Base-by-base conservation (phyloP, 2,797 vertebrate species). In the Steatocranus sp. region DNA sequence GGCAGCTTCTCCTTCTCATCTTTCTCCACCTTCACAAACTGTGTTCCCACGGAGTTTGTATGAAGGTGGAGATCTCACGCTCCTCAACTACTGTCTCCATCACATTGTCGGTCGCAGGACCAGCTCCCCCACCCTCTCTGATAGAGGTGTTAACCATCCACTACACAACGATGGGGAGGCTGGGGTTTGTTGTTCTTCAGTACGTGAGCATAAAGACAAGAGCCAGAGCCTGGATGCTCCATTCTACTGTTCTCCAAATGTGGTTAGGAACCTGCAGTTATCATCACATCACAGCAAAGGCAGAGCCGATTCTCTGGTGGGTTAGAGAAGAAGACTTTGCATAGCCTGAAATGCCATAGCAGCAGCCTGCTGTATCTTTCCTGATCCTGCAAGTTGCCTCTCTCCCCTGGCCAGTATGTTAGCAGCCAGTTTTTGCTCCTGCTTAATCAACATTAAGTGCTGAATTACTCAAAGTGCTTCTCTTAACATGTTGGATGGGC, bases 81-180 rank as follows among this genome's bases (percentile, higher is more conserved):
- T 95, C 76, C 95, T 97, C 15, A 83, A 96, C 89, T 94, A 88
- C 76, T 95, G 94, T 83, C 94, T 97, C 77, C 92, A 94, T 87
- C 94, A 94, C 80, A 96, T 95, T 41, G 87, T 96, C 79, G 82
- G 81, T 75, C 94, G 89, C 63, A 93, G 93, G 63, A 95, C 92
- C 75, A 95, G 93, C 85, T 95, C 93, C 27, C 94, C 93, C n/a
- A 86, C 92, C 27, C 85, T 95, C 25, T 85, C 78, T 30, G 91
- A 93, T 36, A 88, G 80, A 73, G 58, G 50, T 27, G 5, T 49
- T 51, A 79, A 75, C 53, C 82, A 81, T 56, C 50, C 84, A 8
- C 3, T 80, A 17, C 56, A 83, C 81, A 80, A 50, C 77, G 73
- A 74, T 8, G 34, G 61, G 32, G 76, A 89, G 25, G 20, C 17